A percentile compares a stretch with the other conserved stretches of the same genome.
Evolutionary conservation across 2,113 vertebrate species (phyloP).

Genomic region (Gila orcuttii): DNA sequence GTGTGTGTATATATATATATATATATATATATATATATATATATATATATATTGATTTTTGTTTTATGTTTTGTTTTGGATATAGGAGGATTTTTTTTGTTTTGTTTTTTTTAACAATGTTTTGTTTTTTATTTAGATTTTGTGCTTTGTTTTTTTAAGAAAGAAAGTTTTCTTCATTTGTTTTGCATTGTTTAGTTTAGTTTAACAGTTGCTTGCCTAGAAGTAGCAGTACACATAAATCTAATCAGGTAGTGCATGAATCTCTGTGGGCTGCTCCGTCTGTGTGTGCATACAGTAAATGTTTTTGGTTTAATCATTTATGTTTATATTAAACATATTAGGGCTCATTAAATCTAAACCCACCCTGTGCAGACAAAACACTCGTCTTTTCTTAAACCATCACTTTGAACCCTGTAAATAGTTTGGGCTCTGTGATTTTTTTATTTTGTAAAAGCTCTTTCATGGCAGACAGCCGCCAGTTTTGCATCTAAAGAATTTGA

Average conservation of each 20-base stretch:
- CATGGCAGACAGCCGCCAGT: not conserved
- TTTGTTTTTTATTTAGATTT: not conserved
- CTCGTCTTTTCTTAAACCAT: not conserved
- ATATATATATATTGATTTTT: not conserved
- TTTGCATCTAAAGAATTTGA: not conserved
- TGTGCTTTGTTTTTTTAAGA: not conserved
- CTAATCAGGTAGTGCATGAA: slow-evolving; percentile 43
- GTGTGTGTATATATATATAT: not conserved
- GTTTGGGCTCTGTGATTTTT: not conserved
- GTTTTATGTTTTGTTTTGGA: not conserved
- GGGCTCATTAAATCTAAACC: not conserved
- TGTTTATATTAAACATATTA: slow-evolving; percentile 33
- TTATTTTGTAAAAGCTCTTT: not conserved
- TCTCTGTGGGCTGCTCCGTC: slow-evolving; percentile 47
- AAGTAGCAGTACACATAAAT: not conserved
- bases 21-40: no score
- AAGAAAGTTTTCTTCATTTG: not conserved
- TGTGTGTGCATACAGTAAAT: slow-evolving; percentile 46
- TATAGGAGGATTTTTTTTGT: not conserved
- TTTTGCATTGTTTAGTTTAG: not conserved
- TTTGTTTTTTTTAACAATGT: not conserved
- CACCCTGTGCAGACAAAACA: not conserved
- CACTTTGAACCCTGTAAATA: not conserved
- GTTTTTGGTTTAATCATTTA: slow-evolving; percentile 44
- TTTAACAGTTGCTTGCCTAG: not conserved